phyloP scores from a whole-genome alignment of 1,140 invertebrate genomes.

The Drosophila jambulina region DNA sequence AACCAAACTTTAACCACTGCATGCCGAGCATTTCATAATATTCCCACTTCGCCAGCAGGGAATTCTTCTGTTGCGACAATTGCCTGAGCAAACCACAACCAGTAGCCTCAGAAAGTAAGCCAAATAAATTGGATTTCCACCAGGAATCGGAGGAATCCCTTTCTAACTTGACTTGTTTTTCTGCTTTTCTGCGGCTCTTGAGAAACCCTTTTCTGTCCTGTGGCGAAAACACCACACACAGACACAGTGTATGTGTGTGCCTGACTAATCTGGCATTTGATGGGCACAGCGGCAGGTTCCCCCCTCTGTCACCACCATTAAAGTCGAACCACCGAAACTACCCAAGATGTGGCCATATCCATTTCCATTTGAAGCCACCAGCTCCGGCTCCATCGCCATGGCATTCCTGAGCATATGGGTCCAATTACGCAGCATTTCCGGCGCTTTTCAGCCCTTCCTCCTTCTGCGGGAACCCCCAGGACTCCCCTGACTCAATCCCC shows the following conservation, averaged over 20 bases:
- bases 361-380: conserved; percentile 17
- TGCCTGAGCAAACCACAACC: conserved; percentile 14
- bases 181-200: not conserved
- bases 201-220: conserved; percentile 24
- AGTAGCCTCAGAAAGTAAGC: conserved; percentile 6
- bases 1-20: not conserved
- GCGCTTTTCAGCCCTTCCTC: conserved; percentile 24
- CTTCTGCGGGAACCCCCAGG: not conserved
- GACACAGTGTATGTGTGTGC: not conserved
- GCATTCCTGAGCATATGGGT: conserved; percentile 71
- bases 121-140: conserved; percentile 30
- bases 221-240: not conserved
- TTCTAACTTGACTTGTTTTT: conserved; percentile 1
- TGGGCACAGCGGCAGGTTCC: conserved; percentile 24
- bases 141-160: conserved; percentile 1
- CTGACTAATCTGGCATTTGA: conserved; percentile 49
- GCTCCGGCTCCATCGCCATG: not conserved
- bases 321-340: conserved; percentile 28
- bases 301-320: conserved; percentile 28
- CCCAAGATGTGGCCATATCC: conserved; percentile 43
- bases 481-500: conserved; percentile 8
- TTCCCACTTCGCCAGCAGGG: not conserved
- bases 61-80: not conserved
- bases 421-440: conserved; percentile 82
- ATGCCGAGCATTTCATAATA: not conserved